Conservation (phyloP, 1,140 invertebrate species). For the Drosophila nikananu region DNA sequence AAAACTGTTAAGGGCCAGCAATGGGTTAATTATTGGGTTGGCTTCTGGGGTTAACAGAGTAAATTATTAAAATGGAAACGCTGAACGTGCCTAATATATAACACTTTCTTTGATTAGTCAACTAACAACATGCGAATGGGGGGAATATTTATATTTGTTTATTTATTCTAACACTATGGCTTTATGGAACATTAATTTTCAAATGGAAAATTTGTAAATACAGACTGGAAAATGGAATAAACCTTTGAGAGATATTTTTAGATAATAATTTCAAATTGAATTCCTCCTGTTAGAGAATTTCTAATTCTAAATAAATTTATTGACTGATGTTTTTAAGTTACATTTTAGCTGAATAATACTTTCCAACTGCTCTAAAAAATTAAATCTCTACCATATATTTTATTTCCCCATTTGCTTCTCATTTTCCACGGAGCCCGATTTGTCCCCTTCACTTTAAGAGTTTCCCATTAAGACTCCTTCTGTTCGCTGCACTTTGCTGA, state of each 20-base stretch:
- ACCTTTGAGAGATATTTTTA: background rate
- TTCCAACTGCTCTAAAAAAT: background rate
- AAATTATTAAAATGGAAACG: slow-evolving; percentile 40
- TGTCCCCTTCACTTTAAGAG: slow-evolving; percentile 12
- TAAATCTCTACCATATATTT: background rate
- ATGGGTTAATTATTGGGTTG: slow-evolving; percentile 66
- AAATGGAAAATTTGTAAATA: background rate
- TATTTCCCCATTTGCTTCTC: background rate
- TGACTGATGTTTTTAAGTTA: background rate
- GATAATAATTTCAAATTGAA: background rate
- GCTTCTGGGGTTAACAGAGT: slow-evolving; percentile 10
- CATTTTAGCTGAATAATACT: background rate
- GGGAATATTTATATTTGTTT: background rate
- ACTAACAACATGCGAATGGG: slow-evolving; percentile 3
- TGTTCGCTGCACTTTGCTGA: slow-evolving; percentile 68
- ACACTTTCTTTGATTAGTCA: slow-evolving; percentile 46
- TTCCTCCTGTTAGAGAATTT: too few species aligned
- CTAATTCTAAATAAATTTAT: background rate
- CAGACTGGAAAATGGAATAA: background rate
- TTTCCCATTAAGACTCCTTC: slow-evolving; percentile 15
- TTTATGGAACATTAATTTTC: slow-evolving; percentile 2
- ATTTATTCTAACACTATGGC: background rate
- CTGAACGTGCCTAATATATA: slow-evolving; percentile 9
- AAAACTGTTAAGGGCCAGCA: slow-evolving; percentile 51
- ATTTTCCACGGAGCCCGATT: background rate